Evolutionary conservation across 2,797 vertebrate genomes (phyloP).

Genomic region (Phylloscopus collybita): DNA sequence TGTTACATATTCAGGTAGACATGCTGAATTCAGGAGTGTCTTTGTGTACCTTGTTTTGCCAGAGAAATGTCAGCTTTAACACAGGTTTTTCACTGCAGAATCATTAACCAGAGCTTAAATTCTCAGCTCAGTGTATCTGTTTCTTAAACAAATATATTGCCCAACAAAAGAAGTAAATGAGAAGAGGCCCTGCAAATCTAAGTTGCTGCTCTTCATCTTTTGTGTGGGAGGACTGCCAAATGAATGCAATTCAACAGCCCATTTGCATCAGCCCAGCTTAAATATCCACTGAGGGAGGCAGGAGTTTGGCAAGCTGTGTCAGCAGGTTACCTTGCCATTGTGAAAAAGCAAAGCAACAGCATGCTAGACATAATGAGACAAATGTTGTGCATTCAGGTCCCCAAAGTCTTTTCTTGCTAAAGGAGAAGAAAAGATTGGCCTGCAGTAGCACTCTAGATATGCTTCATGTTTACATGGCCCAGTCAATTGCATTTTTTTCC

Average conservation of each 20-base stretch:
- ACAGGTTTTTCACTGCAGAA: not conserved
- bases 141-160: constrained; percentile 10
- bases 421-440: constrained; percentile 31
- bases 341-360: constrained; percentile 21
- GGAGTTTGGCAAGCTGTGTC: constrained; percentile 51
- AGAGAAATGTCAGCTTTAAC: not conserved
- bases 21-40: not conserved
- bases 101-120: not conserved
- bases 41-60: not conserved
- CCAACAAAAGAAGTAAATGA: not conserved
- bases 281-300: constrained; percentile 11
- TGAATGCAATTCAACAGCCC: constrained; percentile 23
- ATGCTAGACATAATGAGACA: constrained; percentile 33
- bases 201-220: constrained; percentile 26
- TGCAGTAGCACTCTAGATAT: not conserved
- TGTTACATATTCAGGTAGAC: not conserved
- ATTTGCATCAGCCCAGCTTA: constrained; percentile 44
- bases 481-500: not conserved
- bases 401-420: constrained; percentile 20
- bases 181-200: constrained; percentile 19
- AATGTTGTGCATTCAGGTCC: constrained; percentile 11
- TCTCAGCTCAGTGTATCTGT: not conserved
- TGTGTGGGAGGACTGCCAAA: constrained; percentile 40
- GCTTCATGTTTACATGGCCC: not conserved
- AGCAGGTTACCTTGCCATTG: constrained; percentile 54